A percentile compares a stretch with the other conserved stretches of the same genome.
Evolutionary conservation across 2,888 invertebrate species (phyloP).

Genomic region (Tricholauxania praeusta): DNA sequence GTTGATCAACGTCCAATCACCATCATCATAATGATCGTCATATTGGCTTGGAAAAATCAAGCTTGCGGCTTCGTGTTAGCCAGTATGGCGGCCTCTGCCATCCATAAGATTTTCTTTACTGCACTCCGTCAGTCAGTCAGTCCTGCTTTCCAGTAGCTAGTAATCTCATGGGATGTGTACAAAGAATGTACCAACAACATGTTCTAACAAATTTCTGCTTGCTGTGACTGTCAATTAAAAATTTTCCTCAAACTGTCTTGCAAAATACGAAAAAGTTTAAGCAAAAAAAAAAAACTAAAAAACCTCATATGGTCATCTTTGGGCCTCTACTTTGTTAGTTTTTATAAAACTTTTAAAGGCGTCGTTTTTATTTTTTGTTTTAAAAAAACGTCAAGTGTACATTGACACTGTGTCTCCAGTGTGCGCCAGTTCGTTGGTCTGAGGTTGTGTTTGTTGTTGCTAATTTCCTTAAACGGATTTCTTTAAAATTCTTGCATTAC

Average conservation of each 20-base stretch:
- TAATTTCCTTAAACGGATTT: conserved; percentile 6
- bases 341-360: background rate
- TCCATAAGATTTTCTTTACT: background rate
- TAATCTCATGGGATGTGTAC: background rate
- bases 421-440: background rate
- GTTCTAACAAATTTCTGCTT: conserved; percentile 15
- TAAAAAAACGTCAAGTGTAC: background rate
- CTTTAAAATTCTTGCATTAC: too few relatives aligned
- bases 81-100: conserved; percentile 4
- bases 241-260: background rate
- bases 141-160: background rate
- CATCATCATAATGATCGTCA: background rate
- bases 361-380: background rate
- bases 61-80: background rate
- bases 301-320: background rate
- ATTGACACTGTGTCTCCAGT: background rate
- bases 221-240: conserved; percentile 20
- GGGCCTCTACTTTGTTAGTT: conserved; percentile 10
- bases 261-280: too few relatives aligned
- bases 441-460: conserved; percentile 1
- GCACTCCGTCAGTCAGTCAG: too few relatives aligned
- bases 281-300: background rate
- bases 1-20: conserved; percentile 9
- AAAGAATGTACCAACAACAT: conserved; percentile 3
- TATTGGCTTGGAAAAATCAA: too few relatives aligned